phyloP scores from a whole-genome alignment of 2,888 invertebrate species.

The Conchocele bisecta region DNA sequence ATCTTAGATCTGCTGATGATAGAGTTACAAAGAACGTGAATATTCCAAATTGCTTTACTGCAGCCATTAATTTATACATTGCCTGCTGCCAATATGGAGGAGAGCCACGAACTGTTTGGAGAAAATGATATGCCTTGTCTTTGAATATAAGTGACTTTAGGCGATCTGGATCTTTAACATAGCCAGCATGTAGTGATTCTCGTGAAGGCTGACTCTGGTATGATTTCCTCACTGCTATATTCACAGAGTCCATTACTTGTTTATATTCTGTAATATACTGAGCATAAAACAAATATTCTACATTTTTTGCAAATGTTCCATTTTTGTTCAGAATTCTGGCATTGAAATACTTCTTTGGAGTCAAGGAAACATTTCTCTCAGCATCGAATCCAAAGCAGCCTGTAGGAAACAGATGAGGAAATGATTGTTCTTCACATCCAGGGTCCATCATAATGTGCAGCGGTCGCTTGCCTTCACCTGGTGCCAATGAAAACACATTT shows the following conservation, averaged over 20 bases:
- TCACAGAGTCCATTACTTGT: conserved; percentile 35
- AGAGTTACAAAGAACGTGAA: conserved; percentile 67
- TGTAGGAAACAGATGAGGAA: conserved; percentile 41
- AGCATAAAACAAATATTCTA: conserved; percentile 47
- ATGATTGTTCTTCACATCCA: conserved; percentile 40
- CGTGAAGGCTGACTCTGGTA: not conserved
- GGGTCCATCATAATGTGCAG: conserved; percentile 33
- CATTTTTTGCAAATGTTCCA: conserved; percentile 38
- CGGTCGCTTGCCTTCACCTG: conserved; percentile 44
- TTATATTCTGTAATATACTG: conserved; percentile 46
- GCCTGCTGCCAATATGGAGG: conserved; percentile 63
- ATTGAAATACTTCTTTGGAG: conserved; percentile 50
- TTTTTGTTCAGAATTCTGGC: conserved; percentile 32
- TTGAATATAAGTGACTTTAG: conserved; percentile 24
- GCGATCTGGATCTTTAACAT: conserved; percentile 27
- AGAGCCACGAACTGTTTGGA: conserved; percentile 42
- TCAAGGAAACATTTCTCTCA: conserved; percentile 21
- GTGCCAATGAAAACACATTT: conserved; percentile 22
- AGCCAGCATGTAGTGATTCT: conserved; percentile 21
- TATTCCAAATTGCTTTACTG: conserved; percentile 63
- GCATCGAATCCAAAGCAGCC: conserved; percentile 42
- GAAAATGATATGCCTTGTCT: conserved; percentile 52
- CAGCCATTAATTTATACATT: conserved; percentile 56
- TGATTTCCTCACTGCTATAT: conserved; percentile 43
- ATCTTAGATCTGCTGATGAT: conserved; percentile 64